These are phyloP conservation scores for Drosophila dives DNA, from an alignment of 2,888 invertebrate species.

Conservation along the genomic window DNA sequence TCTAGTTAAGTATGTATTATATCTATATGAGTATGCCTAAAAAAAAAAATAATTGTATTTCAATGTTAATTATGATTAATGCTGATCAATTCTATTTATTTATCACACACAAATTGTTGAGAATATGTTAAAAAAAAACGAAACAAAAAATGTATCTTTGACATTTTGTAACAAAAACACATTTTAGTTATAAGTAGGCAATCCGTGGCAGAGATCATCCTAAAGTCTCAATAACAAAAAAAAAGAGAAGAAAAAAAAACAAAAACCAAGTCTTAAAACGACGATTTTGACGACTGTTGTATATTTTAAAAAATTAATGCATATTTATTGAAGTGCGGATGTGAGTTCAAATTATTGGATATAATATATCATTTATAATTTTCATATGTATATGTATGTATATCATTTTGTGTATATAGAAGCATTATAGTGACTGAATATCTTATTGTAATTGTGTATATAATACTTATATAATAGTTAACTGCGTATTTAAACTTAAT, in stretches of 20 bases:
- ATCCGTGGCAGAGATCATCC: slow-evolving; percentile 57
- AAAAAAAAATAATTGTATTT: slow-evolving; percentile 60
- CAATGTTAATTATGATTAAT: slow-evolving; percentile 77
- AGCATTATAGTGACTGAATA: slow-evolving; percentile 81
- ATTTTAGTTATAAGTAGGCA: slow-evolving; percentile 72
- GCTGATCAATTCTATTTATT: slow-evolving; percentile 75
- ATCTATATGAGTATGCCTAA: slow-evolving; percentile 39
- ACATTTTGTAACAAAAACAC: slow-evolving; percentile 54
- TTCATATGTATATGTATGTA: slow-evolving; percentile 39
- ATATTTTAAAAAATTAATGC: slow-evolving; percentile 64
- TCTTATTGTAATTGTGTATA: slow-evolving; percentile 81
- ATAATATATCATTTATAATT: slow-evolving; percentile 36
- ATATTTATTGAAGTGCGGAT: slow-evolving; percentile 68
- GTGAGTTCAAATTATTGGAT: slow-evolving; percentile 63
- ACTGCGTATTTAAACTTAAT: slow-evolving; percentile 78
- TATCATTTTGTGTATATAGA: slow-evolving; percentile 69
- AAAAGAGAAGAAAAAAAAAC: neutral
- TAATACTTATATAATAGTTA: slow-evolving; percentile 73
- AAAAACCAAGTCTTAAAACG: slow-evolving; percentile 32
- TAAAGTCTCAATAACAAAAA: slow-evolving; percentile 18
- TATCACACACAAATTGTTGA: slow-evolving; percentile 39
- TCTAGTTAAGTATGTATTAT: slow-evolving; percentile 70
- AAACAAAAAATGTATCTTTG: slow-evolving; percentile 31
- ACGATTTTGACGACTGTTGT: slow-evolving; percentile 64
- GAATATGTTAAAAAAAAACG: slow-evolving; percentile 12